Base-by-base conservation (phyloP, 2,888 invertebrate genomes). In the Galerucella nymphaeae region DNA sequence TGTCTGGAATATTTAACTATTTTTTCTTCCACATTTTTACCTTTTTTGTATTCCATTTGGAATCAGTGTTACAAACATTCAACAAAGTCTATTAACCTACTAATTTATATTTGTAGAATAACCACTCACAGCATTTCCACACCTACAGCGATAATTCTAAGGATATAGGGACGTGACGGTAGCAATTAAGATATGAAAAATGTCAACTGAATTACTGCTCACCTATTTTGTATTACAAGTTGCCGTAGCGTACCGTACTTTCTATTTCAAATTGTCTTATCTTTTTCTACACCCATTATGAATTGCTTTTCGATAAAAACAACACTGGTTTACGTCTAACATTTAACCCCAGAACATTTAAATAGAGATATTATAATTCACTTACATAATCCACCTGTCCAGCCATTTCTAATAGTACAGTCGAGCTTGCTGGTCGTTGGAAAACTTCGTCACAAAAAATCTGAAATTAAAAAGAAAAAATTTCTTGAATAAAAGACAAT, bases 341-440 rank as follows among this genome's bases (percentile, higher is more conserved):
- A 73, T 70, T 73, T 73, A 73, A 73, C 73, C 73, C 73, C 59
- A 58, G 30, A 62, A 11, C 58, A 63, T 67, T 71, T 59, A 48
- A 65, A 70, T 57, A 41, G 45, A 16, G 20, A 53, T n/a, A n/a
- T n/a, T 64, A 48, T 62, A 70, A 65, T 70, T 70, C 59, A 45
- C 23, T 71, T 66, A 71, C 45, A 61, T 71, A 71, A 71, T 48
- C 38, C 70, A 50, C 64, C 58, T 18, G 41, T 45, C 16, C 11
- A 53, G 8, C 13, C 20, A 11, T 57, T 57, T 48, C 20, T 42
- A 57, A 66, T 57, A 66, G 66, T 66, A 42, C 57, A 42, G 66
- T 53, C 16, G 16, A 30, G 23, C 23, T 30, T 30, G 23, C 23
- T 30, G 23, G 3, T 23, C 23, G 23, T 1, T 23, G 23, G 5